These are phyloP conservation scores for Mycteria americana DNA, from an alignment of 2,797 vertebrate species.

Conservation along the genomic window DNA sequence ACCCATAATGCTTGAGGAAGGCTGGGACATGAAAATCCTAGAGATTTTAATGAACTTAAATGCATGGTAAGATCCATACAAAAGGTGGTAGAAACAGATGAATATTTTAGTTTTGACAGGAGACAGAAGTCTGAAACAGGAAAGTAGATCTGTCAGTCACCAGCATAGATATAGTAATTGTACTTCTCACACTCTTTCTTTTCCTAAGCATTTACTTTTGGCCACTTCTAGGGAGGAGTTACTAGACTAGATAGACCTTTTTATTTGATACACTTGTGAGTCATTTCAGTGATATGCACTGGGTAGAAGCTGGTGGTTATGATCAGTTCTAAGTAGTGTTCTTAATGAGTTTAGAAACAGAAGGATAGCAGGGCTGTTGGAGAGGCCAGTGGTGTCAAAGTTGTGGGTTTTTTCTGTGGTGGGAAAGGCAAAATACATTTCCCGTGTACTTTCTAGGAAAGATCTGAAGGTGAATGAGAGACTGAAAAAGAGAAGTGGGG, in stretches of 20 bases:
- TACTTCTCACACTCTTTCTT: neutral
- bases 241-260: neutral
- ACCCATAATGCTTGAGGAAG: neutral
- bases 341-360: neutral
- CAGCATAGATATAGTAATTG: neutral
- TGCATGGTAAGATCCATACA: neutral
- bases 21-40: neutral
- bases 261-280: neutral
- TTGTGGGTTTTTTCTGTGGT: neutral
- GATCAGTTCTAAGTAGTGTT: neutral
- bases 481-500: neutral
- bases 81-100: neutral
- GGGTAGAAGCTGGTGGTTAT: neutral
- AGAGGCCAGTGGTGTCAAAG: neutral
- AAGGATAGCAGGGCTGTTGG: neutral
- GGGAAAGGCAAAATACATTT: neutral
- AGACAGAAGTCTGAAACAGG: neutral
- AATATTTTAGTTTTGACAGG: neutral
- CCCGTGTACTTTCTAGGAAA: neutral
- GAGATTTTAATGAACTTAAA: neutral
- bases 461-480: neutral
- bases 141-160: neutral
- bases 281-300: neutral
- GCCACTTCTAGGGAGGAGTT: neutral
- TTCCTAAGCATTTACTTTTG: neutral